phyloP scores from a whole-genome alignment of 2,888 invertebrate genomes.

The Nomada goodeniana region DNA sequence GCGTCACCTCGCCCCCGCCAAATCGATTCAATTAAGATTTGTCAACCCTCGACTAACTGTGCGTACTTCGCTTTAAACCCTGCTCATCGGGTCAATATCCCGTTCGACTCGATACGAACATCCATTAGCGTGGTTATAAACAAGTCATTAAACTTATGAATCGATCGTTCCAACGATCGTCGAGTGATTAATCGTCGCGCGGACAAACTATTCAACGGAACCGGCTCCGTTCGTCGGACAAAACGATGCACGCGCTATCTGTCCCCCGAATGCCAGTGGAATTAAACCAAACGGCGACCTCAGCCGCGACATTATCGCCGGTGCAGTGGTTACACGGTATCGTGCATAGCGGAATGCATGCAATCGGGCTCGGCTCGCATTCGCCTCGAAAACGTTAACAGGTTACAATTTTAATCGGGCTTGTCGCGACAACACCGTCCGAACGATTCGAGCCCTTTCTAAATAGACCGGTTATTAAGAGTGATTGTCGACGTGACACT shows the following conservation, averaged over 20 bases:
- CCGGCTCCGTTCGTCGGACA: not conserved
- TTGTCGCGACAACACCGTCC: conserved; percentile 17
- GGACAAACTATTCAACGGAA: not conserved
- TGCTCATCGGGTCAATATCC: conserved; percentile 1
- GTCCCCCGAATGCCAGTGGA: not conserved
- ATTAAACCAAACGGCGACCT: conserved; percentile 23
- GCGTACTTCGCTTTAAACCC: not conserved
- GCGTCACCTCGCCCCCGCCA: not conserved
- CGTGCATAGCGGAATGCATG: conserved; percentile 7
- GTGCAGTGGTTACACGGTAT: not conserved
- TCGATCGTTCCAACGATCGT: not conserved
- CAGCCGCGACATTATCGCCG: conserved; percentile 13
- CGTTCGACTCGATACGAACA: not conserved
- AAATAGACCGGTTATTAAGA: conserved; percentile 21
- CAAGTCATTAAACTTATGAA: conserved; percentile 29
- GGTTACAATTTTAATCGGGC: conserved; percentile 17
- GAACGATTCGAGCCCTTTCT: conserved; percentile 12
- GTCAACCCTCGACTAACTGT: not conserved
- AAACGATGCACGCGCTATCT: not conserved
- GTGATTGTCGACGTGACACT: conserved; percentile 12
- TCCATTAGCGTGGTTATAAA: not conserved
- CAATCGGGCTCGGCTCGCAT: not conserved
- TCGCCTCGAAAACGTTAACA: conserved; percentile 15
- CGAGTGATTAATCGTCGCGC: conserved; percentile 17
- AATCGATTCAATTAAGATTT: not conserved